Conservation (phyloP, 2,113 vertebrate species). For the Leptosomus discolor region DNA sequence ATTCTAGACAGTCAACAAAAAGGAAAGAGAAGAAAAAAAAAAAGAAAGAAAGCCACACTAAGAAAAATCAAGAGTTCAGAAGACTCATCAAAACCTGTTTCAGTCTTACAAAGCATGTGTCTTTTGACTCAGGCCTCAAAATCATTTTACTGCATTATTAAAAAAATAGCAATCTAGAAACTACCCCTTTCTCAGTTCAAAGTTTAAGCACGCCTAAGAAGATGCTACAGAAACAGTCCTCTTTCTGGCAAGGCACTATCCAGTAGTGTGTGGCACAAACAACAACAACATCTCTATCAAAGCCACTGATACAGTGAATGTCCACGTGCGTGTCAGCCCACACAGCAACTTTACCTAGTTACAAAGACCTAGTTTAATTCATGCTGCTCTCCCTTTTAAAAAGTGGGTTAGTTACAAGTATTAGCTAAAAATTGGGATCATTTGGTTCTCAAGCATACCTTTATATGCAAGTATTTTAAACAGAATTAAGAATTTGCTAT, state of each 20-base stretch:
- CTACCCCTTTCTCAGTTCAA: neutral
- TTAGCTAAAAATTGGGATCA: neutral
- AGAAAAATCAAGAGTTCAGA: neutral
- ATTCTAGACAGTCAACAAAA: neutral
- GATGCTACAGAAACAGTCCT: neutral
- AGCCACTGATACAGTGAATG: conserved; percentile 53
- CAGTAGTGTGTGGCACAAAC: conserved; percentile 46
- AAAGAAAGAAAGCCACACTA: neutral
- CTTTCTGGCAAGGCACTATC: conserved; percentile 61
- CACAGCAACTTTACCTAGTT: neutral
- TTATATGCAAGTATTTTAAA: neutral
- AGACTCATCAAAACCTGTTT: neutral
- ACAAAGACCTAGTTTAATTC: neutral
- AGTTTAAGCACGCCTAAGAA: neutral
- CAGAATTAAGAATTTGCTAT: neutral
- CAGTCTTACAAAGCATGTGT: neutral
- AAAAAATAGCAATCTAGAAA: conserved; percentile 47
- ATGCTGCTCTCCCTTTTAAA: neutral
- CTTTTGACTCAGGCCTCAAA: neutral
- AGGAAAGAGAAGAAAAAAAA: neutral
- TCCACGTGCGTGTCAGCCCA: neutral
- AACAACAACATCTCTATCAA: neutral
- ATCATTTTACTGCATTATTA: neutral
- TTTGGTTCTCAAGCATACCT: neutral
- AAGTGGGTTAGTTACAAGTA: neutral